These are phyloP conservation scores for Catharus bicknelli DNA, from an alignment of 2,113 vertebrate species.

Conservation along the genomic window DNA sequence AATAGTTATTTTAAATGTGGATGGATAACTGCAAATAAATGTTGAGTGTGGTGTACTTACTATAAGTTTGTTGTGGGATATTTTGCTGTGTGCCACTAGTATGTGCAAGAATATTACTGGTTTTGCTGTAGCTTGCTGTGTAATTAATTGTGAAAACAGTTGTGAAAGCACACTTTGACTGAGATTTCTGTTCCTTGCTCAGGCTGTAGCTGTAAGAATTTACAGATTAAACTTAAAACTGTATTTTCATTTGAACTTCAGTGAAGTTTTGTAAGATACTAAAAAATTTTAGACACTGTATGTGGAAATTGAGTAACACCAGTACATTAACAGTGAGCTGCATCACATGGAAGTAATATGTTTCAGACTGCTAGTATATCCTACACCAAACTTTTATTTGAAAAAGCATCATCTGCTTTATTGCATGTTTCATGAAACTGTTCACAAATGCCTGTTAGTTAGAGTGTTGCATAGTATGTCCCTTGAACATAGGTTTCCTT, in stretches of 20 bases:
- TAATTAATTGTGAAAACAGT: neutral
- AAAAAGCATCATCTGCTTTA: conserved; percentile 96
- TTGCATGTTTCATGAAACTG: conserved; percentile 98
- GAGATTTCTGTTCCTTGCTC: neutral
- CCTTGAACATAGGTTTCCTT: conserved; percentile 95
- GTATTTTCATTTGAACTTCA: neutral
- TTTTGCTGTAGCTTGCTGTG: neutral
- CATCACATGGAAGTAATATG: neutral
- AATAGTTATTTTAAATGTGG: conserved; percentile 74
- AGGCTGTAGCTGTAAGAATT: neutral
- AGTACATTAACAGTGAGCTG: neutral
- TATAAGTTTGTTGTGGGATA: conserved; percentile 95
- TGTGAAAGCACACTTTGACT: neutral
- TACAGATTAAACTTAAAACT: neutral
- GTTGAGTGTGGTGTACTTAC: conserved; percentile 93
- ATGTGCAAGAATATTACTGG: conserved; percentile 12
- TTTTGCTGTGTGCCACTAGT: conserved; percentile 22
- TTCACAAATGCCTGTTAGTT: conserved; percentile 99
- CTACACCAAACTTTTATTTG: conserved; percentile 90
- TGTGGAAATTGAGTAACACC: neutral
- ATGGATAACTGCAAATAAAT: conserved; percentile 83
- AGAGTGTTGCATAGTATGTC: conserved; percentile 98
- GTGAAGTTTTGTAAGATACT: neutral
- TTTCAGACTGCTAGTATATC: conserved; percentile 79
- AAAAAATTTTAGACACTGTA: neutral